Evolutionary conservation across 2,113 vertebrate genomes (phyloP).

Genomic region (Hippocampus abdominalis): DNA sequence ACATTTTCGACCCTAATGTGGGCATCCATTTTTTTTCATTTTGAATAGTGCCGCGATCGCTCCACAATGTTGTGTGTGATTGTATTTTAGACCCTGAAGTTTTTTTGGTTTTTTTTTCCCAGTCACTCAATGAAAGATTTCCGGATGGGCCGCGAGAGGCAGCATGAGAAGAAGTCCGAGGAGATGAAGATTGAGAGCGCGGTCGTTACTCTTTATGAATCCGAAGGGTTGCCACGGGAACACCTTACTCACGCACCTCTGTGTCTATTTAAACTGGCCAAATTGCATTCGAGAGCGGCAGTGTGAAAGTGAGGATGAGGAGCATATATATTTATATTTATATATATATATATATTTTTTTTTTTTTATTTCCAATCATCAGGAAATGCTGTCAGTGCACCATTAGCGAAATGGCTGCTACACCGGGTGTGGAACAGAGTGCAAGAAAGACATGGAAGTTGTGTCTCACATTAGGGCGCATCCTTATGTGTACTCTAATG

Average conservation of each 20-base stretch:
- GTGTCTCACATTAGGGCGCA: background rate
- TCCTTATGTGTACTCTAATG: conserved; percentile 6
- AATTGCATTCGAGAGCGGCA: conserved; percentile 23
- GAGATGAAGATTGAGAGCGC: conserved; percentile 27
- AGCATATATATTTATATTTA: no score
- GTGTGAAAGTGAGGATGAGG: conserved; percentile 14
- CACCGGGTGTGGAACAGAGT: background rate
- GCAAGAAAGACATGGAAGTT: conserved; percentile 15
- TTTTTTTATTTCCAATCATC: conserved; percentile 9
- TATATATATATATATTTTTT: conserved; percentile 23
- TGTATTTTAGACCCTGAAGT: no score
- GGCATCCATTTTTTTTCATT: no score
- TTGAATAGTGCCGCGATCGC: no score
- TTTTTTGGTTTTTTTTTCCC: background rate
- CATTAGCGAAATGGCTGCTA: conserved; percentile 40
- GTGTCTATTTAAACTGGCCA: conserved; percentile 40
- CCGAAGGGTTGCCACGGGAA: conserved; percentile 23
- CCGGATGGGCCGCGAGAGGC: conserved; percentile 16
- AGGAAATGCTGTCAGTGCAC: conserved; percentile 36
- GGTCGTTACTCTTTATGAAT: conserved; percentile 36
- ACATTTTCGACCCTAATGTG: no score
- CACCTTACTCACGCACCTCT: conserved; percentile 17
- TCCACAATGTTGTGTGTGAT: no score
- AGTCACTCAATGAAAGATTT: conserved; percentile 17
- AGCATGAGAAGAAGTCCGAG: conserved; percentile 5